A percentile compares a stretch with the other conserved stretches of the same genome.
Conservation (phyloP, 2,113 vertebrate species). For the Narcine bancroftii region DNA sequence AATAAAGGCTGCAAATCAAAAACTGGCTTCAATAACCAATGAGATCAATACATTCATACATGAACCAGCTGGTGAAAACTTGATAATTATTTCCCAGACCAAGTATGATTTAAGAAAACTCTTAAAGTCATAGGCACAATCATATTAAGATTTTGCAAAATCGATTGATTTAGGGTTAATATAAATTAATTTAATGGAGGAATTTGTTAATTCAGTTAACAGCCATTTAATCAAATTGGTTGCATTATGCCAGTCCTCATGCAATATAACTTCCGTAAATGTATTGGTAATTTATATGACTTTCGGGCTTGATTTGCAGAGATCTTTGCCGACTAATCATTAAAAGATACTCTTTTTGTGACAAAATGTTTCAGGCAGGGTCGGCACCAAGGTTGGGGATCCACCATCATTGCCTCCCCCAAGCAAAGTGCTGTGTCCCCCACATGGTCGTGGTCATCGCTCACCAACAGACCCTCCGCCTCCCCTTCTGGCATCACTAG, state of each 20-base stretch:
- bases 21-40: not conserved
- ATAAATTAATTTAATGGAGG: slow-evolving; percentile 10
- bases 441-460: too few species aligned
- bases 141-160: slow-evolving; percentile 15
- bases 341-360: not conserved
- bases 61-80: not conserved
- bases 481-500: too few species aligned
- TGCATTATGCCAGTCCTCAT: slow-evolving; percentile 29
- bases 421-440: too few species aligned
- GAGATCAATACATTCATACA: not conserved
- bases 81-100: not conserved
- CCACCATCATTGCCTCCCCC: too few species aligned
- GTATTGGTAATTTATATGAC: slow-evolving; percentile 27
- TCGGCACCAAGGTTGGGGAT: too few species aligned
- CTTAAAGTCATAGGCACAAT: not conserved
- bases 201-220: slow-evolving; percentile 28
- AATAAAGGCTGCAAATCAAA: not conserved
- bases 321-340: slow-evolving; percentile 1
- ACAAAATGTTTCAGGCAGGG: not conserved
- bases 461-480: too few species aligned
- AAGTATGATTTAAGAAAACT: not conserved
- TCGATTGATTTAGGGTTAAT: not conserved
- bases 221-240: slow-evolving; percentile 24
- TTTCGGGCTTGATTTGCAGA: not conserved
- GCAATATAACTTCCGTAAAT: not conserved